phyloP scores from a whole-genome alignment of 2,888 invertebrate species.

The Athalia rosae region DNA sequence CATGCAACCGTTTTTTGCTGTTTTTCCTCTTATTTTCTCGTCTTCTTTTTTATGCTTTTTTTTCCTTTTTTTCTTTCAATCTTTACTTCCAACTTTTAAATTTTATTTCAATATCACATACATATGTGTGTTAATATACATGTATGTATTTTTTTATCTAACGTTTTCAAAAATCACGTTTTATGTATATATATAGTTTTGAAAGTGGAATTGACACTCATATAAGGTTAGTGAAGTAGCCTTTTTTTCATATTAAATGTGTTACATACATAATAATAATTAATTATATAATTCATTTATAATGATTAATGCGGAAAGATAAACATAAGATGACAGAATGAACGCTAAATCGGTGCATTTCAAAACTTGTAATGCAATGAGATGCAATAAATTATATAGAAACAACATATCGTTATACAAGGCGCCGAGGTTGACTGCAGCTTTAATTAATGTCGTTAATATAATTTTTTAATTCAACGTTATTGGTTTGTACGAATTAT shows the following conservation, averaged over 20 bases:
- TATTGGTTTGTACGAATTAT: too few relatives aligned
- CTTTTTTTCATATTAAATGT: slow-evolving; percentile 54
- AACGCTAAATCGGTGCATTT: slow-evolving; percentile 34
- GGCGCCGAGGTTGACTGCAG: slow-evolving; percentile 56
- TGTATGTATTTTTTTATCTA: slow-evolving; percentile 63
- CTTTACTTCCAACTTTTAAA: slow-evolving; percentile 36
- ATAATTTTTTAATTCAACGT: too few relatives aligned
- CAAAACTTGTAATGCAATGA: slow-evolving; percentile 46
- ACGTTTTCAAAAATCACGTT: slow-evolving; percentile 66
- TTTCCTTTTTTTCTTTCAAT: slow-evolving; percentile 50
- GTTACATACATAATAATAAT: background rate
- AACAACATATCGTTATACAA: slow-evolving; percentile 43
- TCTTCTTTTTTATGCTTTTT: slow-evolving; percentile 56
- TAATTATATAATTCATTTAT: background rate
- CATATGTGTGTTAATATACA: slow-evolving; percentile 58
- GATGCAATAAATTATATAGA: slow-evolving; percentile 47
- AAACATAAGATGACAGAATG: slow-evolving; percentile 17
- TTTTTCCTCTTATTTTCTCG: slow-evolving; percentile 35
- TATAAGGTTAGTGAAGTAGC: slow-evolving; percentile 73
- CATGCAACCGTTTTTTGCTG: slow-evolving; percentile 62
- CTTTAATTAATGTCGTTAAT: slow-evolving; percentile 44
- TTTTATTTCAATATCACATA: slow-evolving; percentile 51
- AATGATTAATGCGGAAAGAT: background rate
- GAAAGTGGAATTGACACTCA: slow-evolving; percentile 74
- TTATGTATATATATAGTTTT: slow-evolving; percentile 51